Percentiles rank a stretch among this genome's conserved stretches.
Evolutionary conservation across 2,113 vertebrate species (phyloP).

Genomic region (Coryphaenoides rupestris): DNA sequence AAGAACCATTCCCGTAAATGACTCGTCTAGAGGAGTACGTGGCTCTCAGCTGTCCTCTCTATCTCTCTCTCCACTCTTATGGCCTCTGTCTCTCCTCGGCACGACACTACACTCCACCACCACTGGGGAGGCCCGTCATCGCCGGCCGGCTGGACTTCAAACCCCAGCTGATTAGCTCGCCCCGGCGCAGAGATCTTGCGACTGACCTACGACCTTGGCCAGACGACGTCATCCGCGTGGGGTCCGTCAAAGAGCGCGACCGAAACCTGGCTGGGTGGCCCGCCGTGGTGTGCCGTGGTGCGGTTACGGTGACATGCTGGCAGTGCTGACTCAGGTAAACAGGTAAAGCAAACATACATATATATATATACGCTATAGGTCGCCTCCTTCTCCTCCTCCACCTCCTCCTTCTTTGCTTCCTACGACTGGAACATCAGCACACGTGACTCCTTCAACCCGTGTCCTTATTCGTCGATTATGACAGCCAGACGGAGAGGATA

Average conservation of each 20-base stretch:
- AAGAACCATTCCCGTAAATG: too few relatives aligned
- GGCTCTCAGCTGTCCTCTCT: constrained; percentile 1
- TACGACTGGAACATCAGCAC: neutral
- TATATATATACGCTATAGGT: too few relatives aligned
- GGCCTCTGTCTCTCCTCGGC: constrained; percentile 17
- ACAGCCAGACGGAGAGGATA: too few relatives aligned
- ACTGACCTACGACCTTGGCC: constrained; percentile 30
- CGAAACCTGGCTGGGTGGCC: too few relatives aligned
- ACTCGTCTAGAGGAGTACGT: constrained; percentile 8
- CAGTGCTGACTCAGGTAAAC: constrained; percentile 7
- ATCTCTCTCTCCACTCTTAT: neutral
- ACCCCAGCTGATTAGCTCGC: constrained; percentile 39
- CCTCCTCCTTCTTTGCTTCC: too few relatives aligned
- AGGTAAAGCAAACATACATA: neutral
- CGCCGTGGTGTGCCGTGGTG: too few relatives aligned
- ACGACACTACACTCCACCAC: constrained; percentile 1
- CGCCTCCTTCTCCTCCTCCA: too few relatives aligned
- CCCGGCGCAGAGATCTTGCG: constrained; percentile 40
- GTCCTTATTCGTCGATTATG: too few relatives aligned
- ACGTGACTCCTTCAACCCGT: neutral
- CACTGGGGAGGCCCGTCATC: neutral
- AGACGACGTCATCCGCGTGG: too few relatives aligned
- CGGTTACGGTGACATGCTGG: constrained; percentile 10
- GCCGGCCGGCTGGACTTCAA: constrained; percentile 41
- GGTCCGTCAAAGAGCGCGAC: too few relatives aligned